Percentiles rank a stretch among this genome's conserved stretches.
Evolutionary conservation across 2,797 vertebrate genomes (phyloP).

Genomic region (Hemibagrus guttatus): DNA sequence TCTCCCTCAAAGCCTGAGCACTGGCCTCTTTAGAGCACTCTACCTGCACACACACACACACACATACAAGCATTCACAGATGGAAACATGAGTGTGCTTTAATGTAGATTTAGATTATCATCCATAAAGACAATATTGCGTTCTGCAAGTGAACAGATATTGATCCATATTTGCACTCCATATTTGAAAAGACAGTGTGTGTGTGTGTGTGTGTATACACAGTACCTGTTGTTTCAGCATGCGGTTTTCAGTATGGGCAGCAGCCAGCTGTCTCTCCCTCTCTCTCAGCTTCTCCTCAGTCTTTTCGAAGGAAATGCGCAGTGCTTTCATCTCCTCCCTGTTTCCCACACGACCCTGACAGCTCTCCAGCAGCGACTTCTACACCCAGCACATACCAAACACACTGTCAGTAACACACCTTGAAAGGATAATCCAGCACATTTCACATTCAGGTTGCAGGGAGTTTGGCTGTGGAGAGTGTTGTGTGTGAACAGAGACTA

Average conservation of each 20-base stretch:
- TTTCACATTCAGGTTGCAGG: background rate
- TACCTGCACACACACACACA: constrained; percentile 72
- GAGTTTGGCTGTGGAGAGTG: too few species aligned
- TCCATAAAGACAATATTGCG: background rate
- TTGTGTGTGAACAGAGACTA: background rate
- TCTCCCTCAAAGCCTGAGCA: constrained; percentile 82
- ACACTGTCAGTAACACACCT: constrained; percentile 10
- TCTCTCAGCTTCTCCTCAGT: constrained; percentile 84
- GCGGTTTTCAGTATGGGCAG: constrained; percentile 84
- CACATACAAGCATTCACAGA: background rate
- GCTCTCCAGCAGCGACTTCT: constrained; percentile 93
- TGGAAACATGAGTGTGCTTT: background rate
- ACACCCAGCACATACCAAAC: constrained; percentile 51
- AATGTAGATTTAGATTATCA: background rate
- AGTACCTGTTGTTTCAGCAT: constrained; percentile 59
- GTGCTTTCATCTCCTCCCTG: constrained; percentile 80
- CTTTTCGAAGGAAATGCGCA: constrained; percentile 79
- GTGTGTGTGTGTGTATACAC: background rate
- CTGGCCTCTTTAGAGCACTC: constrained; percentile 85
- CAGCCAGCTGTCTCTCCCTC: constrained; percentile 83
- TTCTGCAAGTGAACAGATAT: background rate
- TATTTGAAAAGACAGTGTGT: background rate
- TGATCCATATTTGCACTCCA: background rate
- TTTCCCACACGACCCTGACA: constrained; percentile 81
- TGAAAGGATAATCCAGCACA: background rate